Evolutionary conservation across 2,113 vertebrate genomes (phyloP), one percentile per base, ranked within the genome.

Genomic region (Pseudopipra pipra): DNA sequence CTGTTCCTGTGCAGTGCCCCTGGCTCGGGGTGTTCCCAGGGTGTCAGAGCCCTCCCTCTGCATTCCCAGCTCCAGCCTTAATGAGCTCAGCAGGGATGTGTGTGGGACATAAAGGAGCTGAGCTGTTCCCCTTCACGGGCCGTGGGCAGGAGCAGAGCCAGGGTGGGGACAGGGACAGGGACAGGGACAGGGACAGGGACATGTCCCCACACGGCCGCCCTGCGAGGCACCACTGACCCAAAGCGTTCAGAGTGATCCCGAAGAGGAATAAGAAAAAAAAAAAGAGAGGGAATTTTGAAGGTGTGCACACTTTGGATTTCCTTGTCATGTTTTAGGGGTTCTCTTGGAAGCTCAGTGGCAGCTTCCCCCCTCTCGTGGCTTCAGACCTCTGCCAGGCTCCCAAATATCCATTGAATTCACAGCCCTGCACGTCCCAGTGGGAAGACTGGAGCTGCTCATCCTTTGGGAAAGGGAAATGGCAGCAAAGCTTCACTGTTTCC

Each of bases 211-310:
- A 11, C 1, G 1, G n/a, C 59, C 27, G 3, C 13, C 44, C 39
- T 2, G 0, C 2, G 44, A 41, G 35, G 46, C 5, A 2, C 6
- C 11, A 13, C 22, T 18, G 3, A n/a, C 1, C 19, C 22, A 0
- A 3, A 39, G 63, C 41, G 23, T 25, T 41, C 0, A 0, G 63
- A 58, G 73, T 0, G 0, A 46, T 44, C 72, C 30, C 41, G 30
- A 37, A 37, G 21, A 72, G 37, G 21, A n/a, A 54, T 22, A 5
- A 35, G 47, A 19, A 30, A 39, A 31, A 25, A 2, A 28, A 2
- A 23, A 7, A 27, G 41, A 33, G 19, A 51, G 52, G 51, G 41
- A 41, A 4, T 30, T 72, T 67, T 30, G 13, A 5, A 72, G n/a
- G 5, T 2, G 4, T 8, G 21, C 30, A 0, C 21, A 1, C 25